Conservation (phyloP, 2,888 invertebrate genomes). For the Crocallis elinguaria region DNA sequence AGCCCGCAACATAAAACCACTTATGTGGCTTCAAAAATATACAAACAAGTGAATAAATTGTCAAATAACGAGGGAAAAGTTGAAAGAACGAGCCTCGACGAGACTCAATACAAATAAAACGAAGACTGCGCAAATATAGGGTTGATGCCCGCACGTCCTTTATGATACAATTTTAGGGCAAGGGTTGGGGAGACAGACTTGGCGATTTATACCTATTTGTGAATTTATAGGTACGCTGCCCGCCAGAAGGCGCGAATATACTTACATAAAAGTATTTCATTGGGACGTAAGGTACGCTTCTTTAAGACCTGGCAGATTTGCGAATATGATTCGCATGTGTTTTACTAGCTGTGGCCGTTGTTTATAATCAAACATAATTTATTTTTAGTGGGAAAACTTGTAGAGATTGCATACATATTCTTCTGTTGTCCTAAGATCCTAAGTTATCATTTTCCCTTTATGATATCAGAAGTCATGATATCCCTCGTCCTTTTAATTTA, state of each 20-base stretch:
- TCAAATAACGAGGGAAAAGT: conserved; percentile 27
- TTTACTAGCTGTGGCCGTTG: background rate
- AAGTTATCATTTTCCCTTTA: no score
- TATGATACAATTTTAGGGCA: conserved; percentile 35
- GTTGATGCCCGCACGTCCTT: conserved; percentile 44
- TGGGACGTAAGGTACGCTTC: conserved; percentile 28
- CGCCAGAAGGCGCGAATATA: conserved; percentile 21
- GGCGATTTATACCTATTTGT: conserved; percentile 36
- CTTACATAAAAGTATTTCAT: conserved; percentile 43
- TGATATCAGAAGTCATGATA: no score
- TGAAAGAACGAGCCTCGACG: conserved; percentile 17
- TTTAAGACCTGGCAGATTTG: conserved; percentile 11
- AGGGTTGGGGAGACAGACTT: conserved; percentile 21
- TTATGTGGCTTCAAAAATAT: conserved; percentile 23
- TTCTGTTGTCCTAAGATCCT: no score
- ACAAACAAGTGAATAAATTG: conserved; percentile 32
- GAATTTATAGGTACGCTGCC: conserved; percentile 40
- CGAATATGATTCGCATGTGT: conserved; percentile 19
- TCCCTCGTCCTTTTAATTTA: no score
- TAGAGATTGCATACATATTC: no score
- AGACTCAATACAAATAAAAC: conserved; percentile 35
- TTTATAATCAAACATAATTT: no score
- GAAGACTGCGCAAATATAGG: conserved; percentile 36
- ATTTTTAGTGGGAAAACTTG: no score
- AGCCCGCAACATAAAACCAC: background rate